Evolutionary conservation across 1,140 invertebrate genomes (phyloP).

Genomic region (Thaumetopoea pityocampa): DNA sequence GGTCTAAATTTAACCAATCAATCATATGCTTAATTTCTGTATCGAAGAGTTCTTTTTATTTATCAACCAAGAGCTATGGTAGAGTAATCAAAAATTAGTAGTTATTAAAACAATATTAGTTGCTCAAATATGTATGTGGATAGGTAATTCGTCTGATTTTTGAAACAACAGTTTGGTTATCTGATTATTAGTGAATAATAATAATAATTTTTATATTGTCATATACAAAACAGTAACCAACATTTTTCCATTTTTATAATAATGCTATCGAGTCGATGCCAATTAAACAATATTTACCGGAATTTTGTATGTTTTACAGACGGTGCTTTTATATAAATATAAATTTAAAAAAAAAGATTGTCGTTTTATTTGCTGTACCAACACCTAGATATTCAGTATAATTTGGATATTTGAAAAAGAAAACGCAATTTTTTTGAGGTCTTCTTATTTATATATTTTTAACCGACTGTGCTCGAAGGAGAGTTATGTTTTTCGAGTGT

Average conservation of each 20-base stretch:
- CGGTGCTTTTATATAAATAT: conserved; percentile 71
- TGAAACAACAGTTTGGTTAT: conserved; percentile 40
- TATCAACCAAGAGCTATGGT: conserved; percentile 26
- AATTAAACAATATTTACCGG: conserved; percentile 61
- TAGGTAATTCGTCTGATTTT: conserved; percentile 22
- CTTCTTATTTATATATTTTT: no score
- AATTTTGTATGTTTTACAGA: conserved; percentile 73
- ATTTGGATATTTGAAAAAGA: no score
- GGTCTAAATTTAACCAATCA: conserved; percentile 20
- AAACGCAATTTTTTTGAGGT: no score
- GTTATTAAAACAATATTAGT: conserved; percentile 30
- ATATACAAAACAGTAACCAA: conserved; percentile 42
- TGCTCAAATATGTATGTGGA: conserved; percentile 29
- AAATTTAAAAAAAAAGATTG: conserved; percentile 34
- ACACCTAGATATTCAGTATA: neutral
- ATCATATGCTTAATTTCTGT: conserved; percentile 25
- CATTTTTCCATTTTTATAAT: conserved; percentile 66
- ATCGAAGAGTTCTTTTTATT: conserved; percentile 23
- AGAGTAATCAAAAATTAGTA: conserved; percentile 27
- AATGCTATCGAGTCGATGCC: conserved; percentile 54
- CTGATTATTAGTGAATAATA: conserved; percentile 35
- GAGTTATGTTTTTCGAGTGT: no score
- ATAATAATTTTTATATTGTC: conserved; percentile 58
- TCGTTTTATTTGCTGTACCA: neutral
- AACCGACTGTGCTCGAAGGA: no score